phyloP scores from a whole-genome alignment of 2,797 vertebrate genomes.

The Propithecus perrieri region DNA sequence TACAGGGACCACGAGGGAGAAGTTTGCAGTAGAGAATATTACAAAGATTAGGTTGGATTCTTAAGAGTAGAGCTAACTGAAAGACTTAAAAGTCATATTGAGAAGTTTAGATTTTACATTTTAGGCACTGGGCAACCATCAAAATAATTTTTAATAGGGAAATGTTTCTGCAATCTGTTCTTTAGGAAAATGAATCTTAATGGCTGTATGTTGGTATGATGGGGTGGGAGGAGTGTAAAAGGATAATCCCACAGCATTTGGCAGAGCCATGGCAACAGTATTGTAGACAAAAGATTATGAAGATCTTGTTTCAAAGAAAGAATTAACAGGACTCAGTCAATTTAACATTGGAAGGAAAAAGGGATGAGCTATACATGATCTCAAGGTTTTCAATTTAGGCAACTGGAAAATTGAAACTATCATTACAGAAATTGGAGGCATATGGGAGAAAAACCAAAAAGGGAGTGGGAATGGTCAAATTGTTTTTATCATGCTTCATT shows the following conservation, averaged over 20 bases:
- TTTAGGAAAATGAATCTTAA: not conserved
- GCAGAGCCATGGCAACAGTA: not conserved
- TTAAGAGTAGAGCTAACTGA: not conserved
- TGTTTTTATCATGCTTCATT: not conserved
- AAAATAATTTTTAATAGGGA: constrained; percentile 2
- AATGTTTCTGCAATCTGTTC: not conserved
- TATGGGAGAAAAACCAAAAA: not conserved
- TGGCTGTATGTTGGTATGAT: not conserved
- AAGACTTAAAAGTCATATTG: constrained; percentile 8
- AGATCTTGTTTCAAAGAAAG: not conserved
- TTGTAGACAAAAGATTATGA: not conserved
- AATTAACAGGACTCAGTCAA: not conserved
- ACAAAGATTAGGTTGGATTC: not conserved
- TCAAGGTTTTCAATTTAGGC: constrained; percentile 14
- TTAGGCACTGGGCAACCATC: not conserved
- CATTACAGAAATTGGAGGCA: not conserved
- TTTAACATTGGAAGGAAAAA: not conserved
- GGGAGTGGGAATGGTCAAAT: not conserved
- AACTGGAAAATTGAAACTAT: not conserved
- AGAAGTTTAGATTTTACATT: constrained; percentile 15
- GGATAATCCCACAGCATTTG: not conserved
- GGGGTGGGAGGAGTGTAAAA: not conserved
- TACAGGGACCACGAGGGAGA: not conserved
- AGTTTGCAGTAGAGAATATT: not conserved
- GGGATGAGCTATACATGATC: not conserved